Evolutionary conservation across 2,888 invertebrate species (phyloP).

Genomic region (Antitype chi): DNA sequence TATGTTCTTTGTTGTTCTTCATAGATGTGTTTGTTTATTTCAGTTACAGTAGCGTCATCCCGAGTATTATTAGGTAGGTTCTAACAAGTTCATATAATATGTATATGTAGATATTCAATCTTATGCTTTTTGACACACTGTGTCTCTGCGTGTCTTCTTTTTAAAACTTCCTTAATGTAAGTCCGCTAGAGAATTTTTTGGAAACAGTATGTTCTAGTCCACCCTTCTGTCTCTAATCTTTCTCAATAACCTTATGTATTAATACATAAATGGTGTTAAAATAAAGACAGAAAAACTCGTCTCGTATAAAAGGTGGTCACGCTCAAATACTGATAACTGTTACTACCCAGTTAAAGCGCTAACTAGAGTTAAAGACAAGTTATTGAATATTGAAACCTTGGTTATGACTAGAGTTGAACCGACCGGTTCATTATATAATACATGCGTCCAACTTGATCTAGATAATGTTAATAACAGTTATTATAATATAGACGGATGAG

Average conservation of each 20-base stretch:
- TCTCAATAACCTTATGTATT: not conserved
- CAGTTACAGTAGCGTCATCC: not conserved
- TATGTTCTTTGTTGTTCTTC: not conserved
- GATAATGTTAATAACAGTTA: slow-evolving; percentile 43
- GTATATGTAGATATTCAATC: not conserved
- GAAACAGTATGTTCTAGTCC: not conserved
- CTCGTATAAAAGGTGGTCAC: slow-evolving; percentile 26
- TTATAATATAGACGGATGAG: slow-evolving; percentile 27
- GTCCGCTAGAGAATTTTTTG: not conserved
- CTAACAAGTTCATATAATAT: not conserved
- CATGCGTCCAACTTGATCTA: slow-evolving; percentile 56
- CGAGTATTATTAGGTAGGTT: not conserved
- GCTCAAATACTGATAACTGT: slow-evolving; percentile 49
- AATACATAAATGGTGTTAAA: not conserved
- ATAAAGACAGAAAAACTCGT: not conserved
- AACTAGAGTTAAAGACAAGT: slow-evolving; percentile 31
- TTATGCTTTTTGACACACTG: not conserved
- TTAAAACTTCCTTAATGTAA: not conserved
- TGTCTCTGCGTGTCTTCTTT: not conserved
- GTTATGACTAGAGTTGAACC: slow-evolving; percentile 52
- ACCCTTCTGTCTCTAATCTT: not conserved
- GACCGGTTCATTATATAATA: slow-evolving; percentile 53
- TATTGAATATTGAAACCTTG: slow-evolving; percentile 65
- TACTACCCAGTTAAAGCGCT: slow-evolving; percentile 12
- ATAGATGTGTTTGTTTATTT: not conserved